Conservation (phyloP, 1,140 invertebrate species). For the Zaprionus africanus region DNA sequence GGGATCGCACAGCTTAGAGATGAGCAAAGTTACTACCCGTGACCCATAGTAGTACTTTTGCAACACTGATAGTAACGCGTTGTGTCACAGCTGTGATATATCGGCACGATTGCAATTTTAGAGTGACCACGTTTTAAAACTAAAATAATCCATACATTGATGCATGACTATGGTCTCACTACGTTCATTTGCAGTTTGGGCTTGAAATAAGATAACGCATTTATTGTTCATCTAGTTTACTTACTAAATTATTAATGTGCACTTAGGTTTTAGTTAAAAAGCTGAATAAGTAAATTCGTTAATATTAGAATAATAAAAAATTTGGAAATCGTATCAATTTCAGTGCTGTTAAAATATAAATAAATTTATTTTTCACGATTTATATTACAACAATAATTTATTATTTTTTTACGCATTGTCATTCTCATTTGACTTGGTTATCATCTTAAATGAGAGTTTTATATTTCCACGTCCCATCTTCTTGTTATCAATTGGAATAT, state of each 20-base stretch:
- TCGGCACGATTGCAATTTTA: too few species aligned
- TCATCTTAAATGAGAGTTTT: not conserved
- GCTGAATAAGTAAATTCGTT: not conserved
- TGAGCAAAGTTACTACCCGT: not conserved
- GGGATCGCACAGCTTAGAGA: not conserved
- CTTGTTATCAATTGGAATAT: conserved; percentile 38
- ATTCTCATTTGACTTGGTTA: not conserved
- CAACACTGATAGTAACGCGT: not conserved
- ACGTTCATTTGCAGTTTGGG: too few species aligned
- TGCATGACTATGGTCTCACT: too few species aligned
- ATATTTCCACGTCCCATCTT: not conserved
- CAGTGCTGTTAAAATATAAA: not conserved
- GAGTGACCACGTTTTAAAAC: too few species aligned
- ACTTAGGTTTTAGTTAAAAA: too few species aligned
- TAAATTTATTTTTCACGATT: not conserved
- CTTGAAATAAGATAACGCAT: too few species aligned
- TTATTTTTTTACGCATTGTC: not conserved
- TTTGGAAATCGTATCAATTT: not conserved
- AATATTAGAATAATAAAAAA: not conserved
- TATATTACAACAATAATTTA: not conserved
- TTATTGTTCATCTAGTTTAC: too few species aligned
- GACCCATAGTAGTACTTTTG: not conserved
- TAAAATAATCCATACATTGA: too few species aligned
- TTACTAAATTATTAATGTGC: too few species aligned
- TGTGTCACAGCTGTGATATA: too few species aligned